Evolutionary conservation across 2,797 vertebrate species (phyloP).

Genomic region (Coregonus sp.): DNA sequence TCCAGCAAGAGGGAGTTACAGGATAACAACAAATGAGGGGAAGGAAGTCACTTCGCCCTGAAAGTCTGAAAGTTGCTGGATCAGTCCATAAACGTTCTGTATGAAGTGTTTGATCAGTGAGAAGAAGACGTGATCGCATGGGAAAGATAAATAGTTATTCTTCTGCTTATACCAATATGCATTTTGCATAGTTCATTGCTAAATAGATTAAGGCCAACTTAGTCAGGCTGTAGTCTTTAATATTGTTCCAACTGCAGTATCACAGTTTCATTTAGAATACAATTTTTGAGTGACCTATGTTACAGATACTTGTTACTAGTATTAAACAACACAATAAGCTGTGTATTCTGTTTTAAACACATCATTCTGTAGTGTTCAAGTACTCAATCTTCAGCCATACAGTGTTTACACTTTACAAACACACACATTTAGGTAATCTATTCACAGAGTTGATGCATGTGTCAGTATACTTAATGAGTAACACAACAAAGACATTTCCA

Average conservation of each 20-base stretch:
- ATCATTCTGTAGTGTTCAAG: background rate
- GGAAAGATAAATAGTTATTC: background rate
- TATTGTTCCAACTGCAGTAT: background rate
- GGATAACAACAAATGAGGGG: slow-evolving; percentile 8
- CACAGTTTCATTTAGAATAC: background rate
- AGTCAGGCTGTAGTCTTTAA: background rate
- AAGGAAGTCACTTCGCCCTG: slow-evolving; percentile 14
- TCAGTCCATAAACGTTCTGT: slow-evolving; percentile 19
- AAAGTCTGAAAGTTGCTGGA: background rate
- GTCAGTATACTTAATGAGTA: background rate
- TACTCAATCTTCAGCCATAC: background rate
- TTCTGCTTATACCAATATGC: background rate
- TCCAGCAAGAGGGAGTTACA: background rate
- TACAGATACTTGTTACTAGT: background rate
- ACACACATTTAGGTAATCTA: background rate
- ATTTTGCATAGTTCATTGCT: background rate
- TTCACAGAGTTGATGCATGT: background rate
- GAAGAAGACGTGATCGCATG: slow-evolving; percentile 50
- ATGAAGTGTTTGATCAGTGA: slow-evolving; percentile 36
- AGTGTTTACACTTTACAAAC: background rate
- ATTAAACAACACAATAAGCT: background rate
- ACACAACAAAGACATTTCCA: background rate
- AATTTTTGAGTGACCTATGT: background rate
- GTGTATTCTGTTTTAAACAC: background rate
- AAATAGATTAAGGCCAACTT: slow-evolving; percentile 23